Base-by-base conservation (phyloP, 1,140 invertebrate species). In the Drosophila pseudoananassae region DNA sequence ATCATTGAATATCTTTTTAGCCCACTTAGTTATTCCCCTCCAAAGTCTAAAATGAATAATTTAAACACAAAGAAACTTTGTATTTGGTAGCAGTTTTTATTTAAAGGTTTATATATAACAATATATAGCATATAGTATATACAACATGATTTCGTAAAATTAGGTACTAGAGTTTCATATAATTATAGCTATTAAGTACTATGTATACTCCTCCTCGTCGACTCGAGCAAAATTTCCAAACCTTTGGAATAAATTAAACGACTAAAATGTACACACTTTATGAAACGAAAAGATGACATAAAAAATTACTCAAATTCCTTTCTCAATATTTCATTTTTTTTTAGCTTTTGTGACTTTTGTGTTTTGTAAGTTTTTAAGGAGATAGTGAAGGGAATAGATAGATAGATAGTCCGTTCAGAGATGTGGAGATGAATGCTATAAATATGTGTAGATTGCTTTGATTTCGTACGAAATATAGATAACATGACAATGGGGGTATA, bases 1-100 rank as follows among this genome's bases (percentile, higher is more conserved):
- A 27, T 27, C 5, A 27, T 27, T 27, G 6, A 5, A 27, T 1
- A 27, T 27, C 25, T 27, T 1, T 27, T 7, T 7, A 7, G 25
- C 5, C 25, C 25, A 27, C 25, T 27, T 7, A 27, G 25, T 27
- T 27, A 27, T 7, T 27, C 6, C 25, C 25, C 25, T 27, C 6
- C 6, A 27, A 27, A 27, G 25, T 27, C 25, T 7, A 27, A 27
- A 27, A 27, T 1, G 6, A 27, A 1, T 27, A 27, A 7, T 6
- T 7, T 5, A 27, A 12, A 36, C 33, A 9, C 10, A 36, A 36
- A 14, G 3, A 43, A 43, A 7, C 8, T 15, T 56, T 52, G 55
- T 77, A 85, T 85, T 85, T 85, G 82, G 82, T 85, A 85, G 82
- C 82, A 82, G 82, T 87, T 87, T 76, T 85, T 85, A 85, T 85